These are phyloP conservation scores for Pseudotriccus pelzelni DNA, from an alignment of 2,797 vertebrate species.

Conservation along the genomic window DNA sequence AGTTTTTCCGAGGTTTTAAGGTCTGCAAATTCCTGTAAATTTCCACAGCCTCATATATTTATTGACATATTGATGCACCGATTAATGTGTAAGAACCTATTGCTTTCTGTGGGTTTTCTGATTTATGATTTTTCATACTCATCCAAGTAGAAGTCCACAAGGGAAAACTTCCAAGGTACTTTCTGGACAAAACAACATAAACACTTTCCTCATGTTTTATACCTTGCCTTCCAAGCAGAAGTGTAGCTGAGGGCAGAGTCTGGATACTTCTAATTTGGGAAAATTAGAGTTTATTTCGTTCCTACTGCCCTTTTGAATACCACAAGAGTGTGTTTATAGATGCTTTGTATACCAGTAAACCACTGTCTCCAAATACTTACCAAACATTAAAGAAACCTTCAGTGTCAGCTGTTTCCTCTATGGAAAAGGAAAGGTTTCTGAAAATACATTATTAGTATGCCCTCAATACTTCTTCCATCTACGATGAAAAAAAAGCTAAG, in stretches of 20 bases:
- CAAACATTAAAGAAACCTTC: conserved; percentile 18
- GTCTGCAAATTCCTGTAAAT: conserved; percentile 38
- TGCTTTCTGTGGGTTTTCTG: neutral
- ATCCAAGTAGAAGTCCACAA: neutral
- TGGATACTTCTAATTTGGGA: conserved; percentile 20
- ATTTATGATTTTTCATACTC: neutral
- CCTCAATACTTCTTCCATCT: neutral
- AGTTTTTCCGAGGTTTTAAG: neutral
- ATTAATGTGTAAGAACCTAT: neutral
- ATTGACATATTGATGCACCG: neutral
- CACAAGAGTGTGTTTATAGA: neutral
- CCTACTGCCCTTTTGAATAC: conserved; percentile 15
- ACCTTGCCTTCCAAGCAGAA: neutral
- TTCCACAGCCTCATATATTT: neutral
- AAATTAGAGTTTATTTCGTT: conserved; percentile 37
- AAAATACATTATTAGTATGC: neutral
- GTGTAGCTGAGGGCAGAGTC: neutral
- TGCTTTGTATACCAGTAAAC: conserved; percentile 24
- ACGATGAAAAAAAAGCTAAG: neutral
- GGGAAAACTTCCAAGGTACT: neutral
- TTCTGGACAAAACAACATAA: neutral
- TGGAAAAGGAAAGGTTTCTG: neutral
- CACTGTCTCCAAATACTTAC: conserved; percentile 22
- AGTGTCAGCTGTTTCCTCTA: conserved; percentile 9
- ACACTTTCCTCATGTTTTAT: neutral